A percentile compares a stretch with the other conserved stretches of the same genome.
Conservation (phyloP, 2,888 invertebrate genomes). For the Drosophila pseudotalamancana region DNA sequence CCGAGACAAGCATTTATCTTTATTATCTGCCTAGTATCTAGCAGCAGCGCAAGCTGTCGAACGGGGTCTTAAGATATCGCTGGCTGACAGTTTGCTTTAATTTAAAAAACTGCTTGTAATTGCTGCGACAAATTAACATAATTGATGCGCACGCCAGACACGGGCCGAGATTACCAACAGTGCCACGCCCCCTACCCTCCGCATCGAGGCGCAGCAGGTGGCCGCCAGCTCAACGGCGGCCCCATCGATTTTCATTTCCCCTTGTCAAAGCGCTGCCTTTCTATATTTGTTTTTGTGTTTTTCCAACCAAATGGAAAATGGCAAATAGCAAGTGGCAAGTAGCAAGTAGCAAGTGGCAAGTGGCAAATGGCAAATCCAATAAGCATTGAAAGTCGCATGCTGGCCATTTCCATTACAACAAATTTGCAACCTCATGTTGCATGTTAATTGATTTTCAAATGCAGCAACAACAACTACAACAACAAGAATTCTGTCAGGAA, state of each 20-base stretch:
- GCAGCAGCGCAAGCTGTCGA: conserved; percentile 35
- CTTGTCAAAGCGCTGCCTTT: conserved; percentile 13
- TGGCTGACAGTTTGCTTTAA: conserved; percentile 21
- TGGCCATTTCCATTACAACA: conserved; percentile 54
- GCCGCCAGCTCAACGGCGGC: conserved; percentile 32
- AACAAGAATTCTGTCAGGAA: background rate
- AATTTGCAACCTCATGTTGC: conserved; percentile 69
- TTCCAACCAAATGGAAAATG: too few species aligned
- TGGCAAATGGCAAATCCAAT: conserved; percentile 67
- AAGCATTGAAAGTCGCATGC: conserved; percentile 61
- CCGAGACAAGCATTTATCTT: conserved; percentile 45
- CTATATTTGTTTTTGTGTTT: conserved; percentile 42
- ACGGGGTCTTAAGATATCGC: conserved; percentile 27
- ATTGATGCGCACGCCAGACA: conserved; percentile 64
- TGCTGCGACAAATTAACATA: conserved; percentile 73
- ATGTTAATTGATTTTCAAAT: conserved; percentile 77
- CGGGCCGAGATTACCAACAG: conserved; percentile 37
- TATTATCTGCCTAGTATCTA: conserved; percentile 36
- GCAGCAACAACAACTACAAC: conserved; percentile 28
- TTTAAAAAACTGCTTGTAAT: conserved; percentile 68
- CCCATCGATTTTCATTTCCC: conserved; percentile 62
- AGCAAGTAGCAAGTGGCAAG: too few species aligned
- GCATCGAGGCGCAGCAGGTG: conserved; percentile 70
- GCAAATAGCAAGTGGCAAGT: too few species aligned
- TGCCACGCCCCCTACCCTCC: background rate